Evolutionary conservation across 2,113 vertebrate genomes (phyloP).

Genomic region (Craseonycteris thonglongyai): DNA sequence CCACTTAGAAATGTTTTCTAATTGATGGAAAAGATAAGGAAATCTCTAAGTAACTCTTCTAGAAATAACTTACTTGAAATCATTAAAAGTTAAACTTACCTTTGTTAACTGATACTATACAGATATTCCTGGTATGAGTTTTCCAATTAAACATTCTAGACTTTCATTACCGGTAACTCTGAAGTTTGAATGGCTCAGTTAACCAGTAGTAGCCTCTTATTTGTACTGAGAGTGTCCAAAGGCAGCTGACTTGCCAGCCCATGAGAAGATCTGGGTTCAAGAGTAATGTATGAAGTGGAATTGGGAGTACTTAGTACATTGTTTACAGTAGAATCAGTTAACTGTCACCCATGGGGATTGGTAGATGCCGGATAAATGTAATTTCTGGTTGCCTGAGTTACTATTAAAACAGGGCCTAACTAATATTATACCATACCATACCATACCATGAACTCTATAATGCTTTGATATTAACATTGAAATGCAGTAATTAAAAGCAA

Average conservation of each 20-base stretch:
- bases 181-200: constrained; percentile 79
- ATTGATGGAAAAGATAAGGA: constrained; percentile 67
- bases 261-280: not conserved
- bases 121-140: constrained; percentile 77
- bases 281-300: not conserved
- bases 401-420: no score
- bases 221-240: constrained; percentile 64
- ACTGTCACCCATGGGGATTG: no score
- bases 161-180: constrained; percentile 78
- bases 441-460: no score
- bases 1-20: constrained; percentile 68
- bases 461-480: no score
- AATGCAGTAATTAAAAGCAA: no score
- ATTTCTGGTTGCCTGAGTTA: no score
- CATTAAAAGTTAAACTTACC: constrained; percentile 79
- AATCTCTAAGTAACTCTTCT: constrained; percentile 78
- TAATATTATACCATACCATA: no score
- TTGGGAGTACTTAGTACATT: not conserved
- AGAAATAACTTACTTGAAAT: constrained; percentile 82
- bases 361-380: no score
- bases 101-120: constrained; percentile 74
- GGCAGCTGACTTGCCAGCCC: not conserved
- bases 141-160: constrained; percentile 76
- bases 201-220: constrained; percentile 62
- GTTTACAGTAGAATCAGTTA: no score